Percentiles rank a stretch among this genome's conserved stretches.
Evolutionary conservation across 2,888 invertebrate genomes (phyloP).

Genomic region (Chloromyia formosa): DNA sequence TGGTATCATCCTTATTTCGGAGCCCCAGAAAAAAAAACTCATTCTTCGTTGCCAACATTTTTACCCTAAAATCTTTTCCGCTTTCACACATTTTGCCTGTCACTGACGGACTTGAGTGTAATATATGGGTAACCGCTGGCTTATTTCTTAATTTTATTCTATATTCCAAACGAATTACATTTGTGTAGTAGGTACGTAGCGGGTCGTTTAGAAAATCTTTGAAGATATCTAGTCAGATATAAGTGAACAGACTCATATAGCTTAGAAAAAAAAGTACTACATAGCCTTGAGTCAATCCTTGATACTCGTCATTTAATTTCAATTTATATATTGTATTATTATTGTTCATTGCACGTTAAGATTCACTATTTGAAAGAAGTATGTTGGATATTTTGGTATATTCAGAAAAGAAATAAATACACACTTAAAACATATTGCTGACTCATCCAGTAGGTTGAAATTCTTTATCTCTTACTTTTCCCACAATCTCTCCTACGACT

Average conservation of each 20-base stretch:
- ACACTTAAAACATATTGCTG: no score
- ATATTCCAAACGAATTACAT: constrained; percentile 8
- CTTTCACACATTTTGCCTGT: neutral
- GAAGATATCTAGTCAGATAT: neutral
- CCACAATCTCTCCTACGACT: neutral
- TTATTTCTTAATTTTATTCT: constrained; percentile 50
- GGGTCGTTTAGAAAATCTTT: neutral
- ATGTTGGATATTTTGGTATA: no score
- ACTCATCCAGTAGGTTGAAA: no score
- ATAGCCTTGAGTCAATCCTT: no score
- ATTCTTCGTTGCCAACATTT: neutral
- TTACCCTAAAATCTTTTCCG: neutral
- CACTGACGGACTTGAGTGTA: constrained; percentile 41
- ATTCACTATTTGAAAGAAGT: no score
- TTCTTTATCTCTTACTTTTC: neutral
- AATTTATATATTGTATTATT: no score
- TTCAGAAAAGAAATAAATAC: no score
- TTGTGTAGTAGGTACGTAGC: neutral
- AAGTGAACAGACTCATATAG: neutral
- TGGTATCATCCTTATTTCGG: neutral
- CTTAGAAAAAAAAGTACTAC: neutral
- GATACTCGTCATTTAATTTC: no score
- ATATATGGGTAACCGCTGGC: constrained; percentile 49
- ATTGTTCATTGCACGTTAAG: no score
- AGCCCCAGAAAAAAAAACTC: neutral